These are phyloP conservation scores for Lycopodina hypogea DNA, from an alignment of 37 sponge, comb jelly and placozoan genomes.

Conservation along the genomic window DNA sequence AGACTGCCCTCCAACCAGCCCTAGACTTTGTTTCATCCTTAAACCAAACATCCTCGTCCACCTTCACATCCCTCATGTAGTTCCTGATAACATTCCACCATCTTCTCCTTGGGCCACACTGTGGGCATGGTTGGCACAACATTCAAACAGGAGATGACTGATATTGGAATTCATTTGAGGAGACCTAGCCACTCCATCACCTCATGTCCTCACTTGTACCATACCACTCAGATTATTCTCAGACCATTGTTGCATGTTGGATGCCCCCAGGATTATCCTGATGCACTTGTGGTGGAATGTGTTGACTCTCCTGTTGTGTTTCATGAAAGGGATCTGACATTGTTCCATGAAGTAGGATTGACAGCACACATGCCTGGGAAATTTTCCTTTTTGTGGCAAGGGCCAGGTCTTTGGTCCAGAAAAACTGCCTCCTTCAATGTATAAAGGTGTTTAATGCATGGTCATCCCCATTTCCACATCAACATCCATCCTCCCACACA, in stretches of 20 bases:
- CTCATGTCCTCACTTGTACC: conserved; percentile 13
- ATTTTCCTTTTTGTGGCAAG: neutral
- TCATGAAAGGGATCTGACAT: conserved; percentile 30
- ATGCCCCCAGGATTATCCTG: conserved; percentile 22
- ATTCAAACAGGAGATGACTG: no score
- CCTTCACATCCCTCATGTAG: no score
- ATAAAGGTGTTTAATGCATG: neutral
- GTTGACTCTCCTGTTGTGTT: conserved; percentile 5
- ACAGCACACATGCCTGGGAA: conserved; percentile 22
- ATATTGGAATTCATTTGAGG: no score
- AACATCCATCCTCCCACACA: neutral
- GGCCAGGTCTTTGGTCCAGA: neutral
- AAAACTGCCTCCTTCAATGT: neutral
- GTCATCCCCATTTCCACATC: neutral
- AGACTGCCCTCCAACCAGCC: no score
- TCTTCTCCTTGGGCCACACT: no score
- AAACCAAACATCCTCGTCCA: no score
- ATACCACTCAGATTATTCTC: conserved; percentile 23
- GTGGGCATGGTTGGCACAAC: no score
- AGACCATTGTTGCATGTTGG: conserved; percentile 32
- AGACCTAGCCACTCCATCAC: neutral
- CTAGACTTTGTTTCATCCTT: no score
- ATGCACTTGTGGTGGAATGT: conserved; percentile 48
- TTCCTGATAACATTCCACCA: no score
- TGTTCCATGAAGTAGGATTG: conserved; percentile 32